These are phyloP conservation scores for Nixonia krombeini DNA, from an alignment of 1,140 invertebrate genomes.

Conservation along the genomic window DNA sequence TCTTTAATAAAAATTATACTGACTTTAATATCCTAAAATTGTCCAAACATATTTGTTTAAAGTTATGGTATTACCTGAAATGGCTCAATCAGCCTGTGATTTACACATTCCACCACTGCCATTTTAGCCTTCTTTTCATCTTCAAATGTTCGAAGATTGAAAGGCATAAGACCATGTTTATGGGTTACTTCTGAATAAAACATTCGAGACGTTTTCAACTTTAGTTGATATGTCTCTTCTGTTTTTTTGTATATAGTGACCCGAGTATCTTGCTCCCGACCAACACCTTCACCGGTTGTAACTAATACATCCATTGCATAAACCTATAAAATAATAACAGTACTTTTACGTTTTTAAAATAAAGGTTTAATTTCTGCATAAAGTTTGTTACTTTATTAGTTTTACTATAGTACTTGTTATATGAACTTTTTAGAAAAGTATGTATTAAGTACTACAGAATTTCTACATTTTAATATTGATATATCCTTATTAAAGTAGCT, in stretches of 20 bases:
- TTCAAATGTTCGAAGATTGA: constrained; percentile 91
- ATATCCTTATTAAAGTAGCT: too few species aligned
- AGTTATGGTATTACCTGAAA: constrained; percentile 80
- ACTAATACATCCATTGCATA: constrained; percentile 99
- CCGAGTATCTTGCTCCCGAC: constrained; percentile 92
- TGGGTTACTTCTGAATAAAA: constrained; percentile 96
- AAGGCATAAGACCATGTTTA: constrained; percentile 95
- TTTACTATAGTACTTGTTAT: too few species aligned
- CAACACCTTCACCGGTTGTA: constrained; percentile 92
- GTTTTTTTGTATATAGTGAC: constrained; percentile 99
- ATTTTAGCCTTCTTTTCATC: constrained; percentile 98
- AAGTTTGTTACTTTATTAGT: too few species aligned
- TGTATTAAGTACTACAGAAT: too few species aligned
- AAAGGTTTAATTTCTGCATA: too few species aligned
- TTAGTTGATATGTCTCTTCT: constrained; percentile 96
- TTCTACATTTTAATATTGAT: too few species aligned
- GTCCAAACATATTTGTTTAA: too few species aligned
- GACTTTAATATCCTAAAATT: too few species aligned
- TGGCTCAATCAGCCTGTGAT: constrained; percentile 97
- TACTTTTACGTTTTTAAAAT: too few species aligned
- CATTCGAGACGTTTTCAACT: constrained; percentile 95
- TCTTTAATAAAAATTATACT: too few species aligned
- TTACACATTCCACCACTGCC: constrained; percentile 98
- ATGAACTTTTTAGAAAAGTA: too few species aligned
- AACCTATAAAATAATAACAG: constrained; percentile 78